Evolutionary conservation across 1,140 invertebrate species (phyloP).

Genomic region (Linepithema humile): DNA sequence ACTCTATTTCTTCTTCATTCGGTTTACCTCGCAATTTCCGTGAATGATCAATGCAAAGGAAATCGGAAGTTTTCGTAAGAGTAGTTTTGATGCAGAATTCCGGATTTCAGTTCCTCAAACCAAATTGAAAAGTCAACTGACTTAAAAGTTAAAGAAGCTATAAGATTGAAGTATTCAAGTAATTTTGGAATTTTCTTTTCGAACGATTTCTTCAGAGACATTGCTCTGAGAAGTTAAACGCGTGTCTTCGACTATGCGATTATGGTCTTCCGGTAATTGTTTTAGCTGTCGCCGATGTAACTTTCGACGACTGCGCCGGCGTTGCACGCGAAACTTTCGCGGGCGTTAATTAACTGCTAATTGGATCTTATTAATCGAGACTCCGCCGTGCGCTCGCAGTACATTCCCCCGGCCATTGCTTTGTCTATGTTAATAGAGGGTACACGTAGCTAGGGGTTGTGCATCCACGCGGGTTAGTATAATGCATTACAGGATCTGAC

Average conservation of each 20-base stretch:
- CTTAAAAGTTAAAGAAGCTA: slow-evolving; percentile 7
- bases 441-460: not conserved
- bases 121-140: not conserved
- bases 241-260: slow-evolving; percentile 31
- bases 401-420: slow-evolving; percentile 8
- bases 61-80: not conserved
- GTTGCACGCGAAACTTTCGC: not conserved
- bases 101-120: not conserved
- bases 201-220: not conserved
- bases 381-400: not conserved
- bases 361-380: slow-evolving; percentile 51
- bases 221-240: slow-evolving; percentile 32
- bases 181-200: not conserved
- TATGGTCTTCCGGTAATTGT: slow-evolving; percentile 41
- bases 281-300: slow-evolving; percentile 46
- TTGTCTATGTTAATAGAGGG: slow-evolving; percentile 42
- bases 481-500: slow-evolving; percentile 9
- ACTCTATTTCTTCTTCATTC: no score
- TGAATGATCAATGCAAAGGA: not conserved
- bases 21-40: not conserved
- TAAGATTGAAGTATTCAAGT: slow-evolving; percentile 6
- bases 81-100: not conserved
- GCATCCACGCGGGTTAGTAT: not conserved
- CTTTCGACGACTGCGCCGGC: slow-evolving; percentile 25
- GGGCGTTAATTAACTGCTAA: slow-evolving; percentile 52